These are phyloP conservation scores for Augiades crinisus DNA, from an alignment of 2,888 invertebrate genomes.

Conservation along the genomic window DNA sequence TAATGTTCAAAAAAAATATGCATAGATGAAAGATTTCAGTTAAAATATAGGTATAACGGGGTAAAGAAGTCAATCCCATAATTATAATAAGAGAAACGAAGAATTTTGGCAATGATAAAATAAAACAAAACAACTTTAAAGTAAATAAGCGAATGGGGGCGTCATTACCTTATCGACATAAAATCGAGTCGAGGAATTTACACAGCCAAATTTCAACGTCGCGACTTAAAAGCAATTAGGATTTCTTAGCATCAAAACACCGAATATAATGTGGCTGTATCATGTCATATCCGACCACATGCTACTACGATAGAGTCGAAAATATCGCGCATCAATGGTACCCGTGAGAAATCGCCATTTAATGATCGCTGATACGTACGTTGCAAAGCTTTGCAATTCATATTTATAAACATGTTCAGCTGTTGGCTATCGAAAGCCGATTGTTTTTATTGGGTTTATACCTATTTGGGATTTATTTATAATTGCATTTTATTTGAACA, in stretches of 20 bases:
- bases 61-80: too few relatives aligned
- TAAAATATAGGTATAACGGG: too few relatives aligned
- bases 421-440: constrained; percentile 3
- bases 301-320: constrained; percentile 5
- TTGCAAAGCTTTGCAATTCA: constrained; percentile 17
- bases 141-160: not conserved
- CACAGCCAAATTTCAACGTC: constrained; percentile 5
- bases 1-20: too few relatives aligned
- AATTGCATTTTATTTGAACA: not conserved
- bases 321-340: not conserved
- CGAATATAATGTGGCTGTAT: not conserved
- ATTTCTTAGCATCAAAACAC: not conserved
- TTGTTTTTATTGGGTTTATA: constrained; percentile 18
- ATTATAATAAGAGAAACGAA: too few relatives aligned
- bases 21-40: too few relatives aligned
- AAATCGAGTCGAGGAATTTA: not conserved
- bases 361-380: too few relatives aligned
- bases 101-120: too few relatives aligned
- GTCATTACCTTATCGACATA: constrained; percentile 2
- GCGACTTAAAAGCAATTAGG: constrained; percentile 1
- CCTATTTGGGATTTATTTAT: not conserved
- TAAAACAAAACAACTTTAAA: too few relatives aligned
- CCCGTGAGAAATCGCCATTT: constrained; percentile 18
- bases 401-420: constrained; percentile 21
- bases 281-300: constrained; percentile 1